A percentile compares a stretch with the other conserved stretches of the same genome.
Evolutionary conservation across 1,140 invertebrate species (phyloP).

Genomic region (Papilio helenus): DNA sequence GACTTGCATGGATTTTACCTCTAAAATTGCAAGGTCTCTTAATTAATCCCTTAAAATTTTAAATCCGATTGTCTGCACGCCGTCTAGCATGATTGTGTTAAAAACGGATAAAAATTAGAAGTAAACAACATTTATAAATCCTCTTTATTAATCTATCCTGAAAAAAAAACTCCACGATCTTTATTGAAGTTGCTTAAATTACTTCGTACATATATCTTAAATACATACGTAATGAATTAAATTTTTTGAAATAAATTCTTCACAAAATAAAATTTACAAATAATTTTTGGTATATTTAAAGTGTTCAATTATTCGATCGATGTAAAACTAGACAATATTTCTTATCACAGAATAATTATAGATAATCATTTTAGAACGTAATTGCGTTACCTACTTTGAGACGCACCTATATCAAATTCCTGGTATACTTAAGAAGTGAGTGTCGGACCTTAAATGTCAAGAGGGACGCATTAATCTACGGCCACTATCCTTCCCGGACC

Average conservation of each 20-base stretch:
- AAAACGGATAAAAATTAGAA: neutral
- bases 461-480: constrained; percentile 31
- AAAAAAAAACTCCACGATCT: too few relatives aligned
- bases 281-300: too few relatives aligned
- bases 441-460: constrained; percentile 30
- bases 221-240: too few relatives aligned
- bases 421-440: constrained; percentile 13
- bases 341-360: too few relatives aligned
- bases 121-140: neutral
- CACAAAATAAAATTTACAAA: too few relatives aligned
- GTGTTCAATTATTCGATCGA: too few relatives aligned
- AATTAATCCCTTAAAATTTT: neutral
- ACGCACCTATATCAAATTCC: constrained; percentile 25
- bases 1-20: neutral
- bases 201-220: too few relatives aligned
- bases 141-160: too few relatives aligned
- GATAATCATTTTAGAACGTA: too few relatives aligned
- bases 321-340: too few relatives aligned
- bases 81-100: neutral
- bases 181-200: too few relatives aligned
- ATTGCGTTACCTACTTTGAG: neutral
- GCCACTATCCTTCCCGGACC: constrained; percentile 18
- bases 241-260: too few relatives aligned
- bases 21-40: neutral
- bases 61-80: neutral